Percentiles rank a stretch among this genome's conserved stretches.
Evolutionary conservation across 2,113 vertebrate genomes (phyloP).

Genomic region (Sorex araneus): DNA sequence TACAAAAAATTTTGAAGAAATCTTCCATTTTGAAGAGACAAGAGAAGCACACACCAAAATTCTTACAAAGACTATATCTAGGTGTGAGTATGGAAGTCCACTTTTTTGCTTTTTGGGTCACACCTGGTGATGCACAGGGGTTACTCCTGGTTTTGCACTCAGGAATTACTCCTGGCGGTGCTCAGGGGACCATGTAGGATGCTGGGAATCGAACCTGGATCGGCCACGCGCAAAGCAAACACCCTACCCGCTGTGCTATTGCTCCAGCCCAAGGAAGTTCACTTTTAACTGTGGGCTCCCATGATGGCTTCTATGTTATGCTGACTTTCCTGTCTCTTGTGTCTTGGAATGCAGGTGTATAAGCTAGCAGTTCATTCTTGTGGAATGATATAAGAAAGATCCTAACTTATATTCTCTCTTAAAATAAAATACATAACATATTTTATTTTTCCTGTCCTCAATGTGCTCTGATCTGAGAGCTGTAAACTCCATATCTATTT

Average conservation of each 20-base stretch:
- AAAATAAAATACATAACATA: constrained; percentile 30
- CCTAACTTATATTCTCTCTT: constrained; percentile 38
- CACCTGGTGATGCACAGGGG: no score
- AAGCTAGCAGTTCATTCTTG: neutral
- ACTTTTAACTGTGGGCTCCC: neutral
- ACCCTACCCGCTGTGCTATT: no score
- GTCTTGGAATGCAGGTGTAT: neutral
- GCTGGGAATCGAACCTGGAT: no score
- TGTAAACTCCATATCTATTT: neutral
- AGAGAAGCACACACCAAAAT: neutral
- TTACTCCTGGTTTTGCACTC: no score
- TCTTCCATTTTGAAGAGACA: constrained; percentile 9
- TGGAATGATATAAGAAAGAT: neutral
- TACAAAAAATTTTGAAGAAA: no score
- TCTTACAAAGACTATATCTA: neutral
- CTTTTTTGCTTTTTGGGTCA: no score
- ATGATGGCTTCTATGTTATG: neutral
- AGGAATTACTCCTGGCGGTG: no score
- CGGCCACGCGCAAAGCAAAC: no score
- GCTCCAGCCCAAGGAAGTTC: no score
- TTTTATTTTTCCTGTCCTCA: constrained; percentile 44
- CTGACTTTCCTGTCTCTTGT: neutral
- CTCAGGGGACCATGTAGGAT: no score
- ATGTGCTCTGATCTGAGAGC: constrained; percentile 10
- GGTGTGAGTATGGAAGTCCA: neutral